A percentile compares a stretch with the other conserved stretches of the same genome.
These are phyloP conservation scores for Laterallus jamaicensis DNA, from an alignment of 2,113 vertebrate genomes.

Conservation along the genomic window DNA sequence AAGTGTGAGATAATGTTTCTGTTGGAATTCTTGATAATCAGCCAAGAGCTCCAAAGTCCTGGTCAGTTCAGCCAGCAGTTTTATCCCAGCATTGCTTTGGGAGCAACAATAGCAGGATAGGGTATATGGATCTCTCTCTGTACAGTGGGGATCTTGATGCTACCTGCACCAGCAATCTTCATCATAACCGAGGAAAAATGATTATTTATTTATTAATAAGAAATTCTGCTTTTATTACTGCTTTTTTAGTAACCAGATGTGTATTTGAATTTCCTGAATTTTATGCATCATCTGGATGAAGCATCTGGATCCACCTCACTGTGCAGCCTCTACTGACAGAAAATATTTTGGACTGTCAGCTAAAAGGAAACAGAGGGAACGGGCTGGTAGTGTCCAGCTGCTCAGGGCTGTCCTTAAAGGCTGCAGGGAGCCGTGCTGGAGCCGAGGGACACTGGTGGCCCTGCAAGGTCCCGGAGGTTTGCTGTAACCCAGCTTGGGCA, in stretches of 20 bases:
- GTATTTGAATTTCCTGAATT: conserved; percentile 4
- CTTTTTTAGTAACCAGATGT: neutral
- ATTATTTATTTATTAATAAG: neutral
- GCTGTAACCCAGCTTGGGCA: neutral
- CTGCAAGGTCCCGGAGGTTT: neutral
- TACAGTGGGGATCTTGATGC: neutral
- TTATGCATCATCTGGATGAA: conserved; percentile 22
- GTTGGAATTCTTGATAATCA: neutral
- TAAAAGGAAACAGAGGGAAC: neutral
- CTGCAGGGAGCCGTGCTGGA: too few species aligned
- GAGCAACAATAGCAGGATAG: neutral
- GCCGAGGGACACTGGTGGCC: neutral
- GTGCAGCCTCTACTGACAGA: neutral
- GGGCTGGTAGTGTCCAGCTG: neutral
- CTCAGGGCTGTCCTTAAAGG: neutral
- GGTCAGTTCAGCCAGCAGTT: neutral
- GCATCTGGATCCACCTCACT: neutral
- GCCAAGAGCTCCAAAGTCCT: neutral
- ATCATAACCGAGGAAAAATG: neutral
- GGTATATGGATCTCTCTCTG: neutral
- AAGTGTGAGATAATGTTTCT: neutral
- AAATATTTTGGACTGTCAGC: neutral
- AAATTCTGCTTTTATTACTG: neutral
- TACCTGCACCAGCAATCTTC: neutral
- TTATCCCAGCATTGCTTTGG: neutral